Conservation (phyloP, 1,140 invertebrate genomes). For the Sipha flava region DNA sequence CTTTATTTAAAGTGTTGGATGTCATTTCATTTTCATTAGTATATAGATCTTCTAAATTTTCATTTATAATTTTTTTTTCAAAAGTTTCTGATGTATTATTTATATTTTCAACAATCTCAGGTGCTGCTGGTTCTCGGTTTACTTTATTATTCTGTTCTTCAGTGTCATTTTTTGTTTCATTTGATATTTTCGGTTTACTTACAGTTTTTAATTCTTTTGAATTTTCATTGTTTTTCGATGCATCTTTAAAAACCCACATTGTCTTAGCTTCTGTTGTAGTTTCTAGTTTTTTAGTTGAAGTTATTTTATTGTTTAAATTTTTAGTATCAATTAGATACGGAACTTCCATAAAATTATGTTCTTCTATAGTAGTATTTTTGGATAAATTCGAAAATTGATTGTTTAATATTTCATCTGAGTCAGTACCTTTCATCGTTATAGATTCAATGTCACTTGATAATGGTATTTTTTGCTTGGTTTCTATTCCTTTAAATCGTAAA, state of each 20-base stretch:
- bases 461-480: neutral
- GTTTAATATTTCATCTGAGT: neutral
- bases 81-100: no score
- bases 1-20: neutral
- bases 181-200: neutral
- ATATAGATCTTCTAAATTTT: neutral
- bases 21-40: neutral
- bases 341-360: neutral
- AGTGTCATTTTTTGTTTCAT: neutral
- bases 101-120: no score
- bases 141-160: neutral
- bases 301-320: neutral
- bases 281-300: no score
- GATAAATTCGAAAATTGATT: neutral
- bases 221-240: no score
- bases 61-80: neutral
- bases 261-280: no score
- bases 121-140: no score
- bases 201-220: neutral
- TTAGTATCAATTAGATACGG: neutral
- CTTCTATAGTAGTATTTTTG: neutral
- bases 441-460: neutral
- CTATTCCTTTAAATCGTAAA: neutral
- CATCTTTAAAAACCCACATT: no score
- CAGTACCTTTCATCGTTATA: no score